Conservation (phyloP, 2,888 invertebrate genomes). For the Hyles lineata region DNA sequence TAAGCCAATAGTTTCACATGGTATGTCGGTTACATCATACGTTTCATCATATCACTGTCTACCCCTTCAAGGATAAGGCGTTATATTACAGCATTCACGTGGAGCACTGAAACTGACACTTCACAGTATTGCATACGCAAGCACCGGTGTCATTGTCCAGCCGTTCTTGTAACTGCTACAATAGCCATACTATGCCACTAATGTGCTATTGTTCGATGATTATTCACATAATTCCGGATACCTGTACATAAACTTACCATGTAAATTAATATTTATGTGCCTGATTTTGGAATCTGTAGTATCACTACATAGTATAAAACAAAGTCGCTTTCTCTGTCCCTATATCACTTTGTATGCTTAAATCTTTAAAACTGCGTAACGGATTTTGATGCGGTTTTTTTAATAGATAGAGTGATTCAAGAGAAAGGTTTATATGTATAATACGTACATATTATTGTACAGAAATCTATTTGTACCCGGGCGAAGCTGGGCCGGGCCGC, state of each 20-base stretch:
- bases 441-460: no score
- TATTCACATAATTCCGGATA: not conserved
- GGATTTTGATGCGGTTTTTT: no score
- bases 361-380: no score
- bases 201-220: constrained; percentile 14
- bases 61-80: not conserved
- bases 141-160: constrained; percentile 16
- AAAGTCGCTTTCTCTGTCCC: no score
- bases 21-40: no score
- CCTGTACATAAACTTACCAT: not conserved
- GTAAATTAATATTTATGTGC: not conserved
- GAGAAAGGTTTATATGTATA: no score
- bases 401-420: no score
- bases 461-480: no score
- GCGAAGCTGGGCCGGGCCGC: no score
- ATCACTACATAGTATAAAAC: no score
- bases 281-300: not conserved
- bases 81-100: not conserved
- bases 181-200: not conserved
- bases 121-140: not conserved
- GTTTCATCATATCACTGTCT: not conserved
- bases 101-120: not conserved
- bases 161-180: not conserved
- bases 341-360: no score
- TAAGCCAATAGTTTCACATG: no score